Percentiles rank a stretch among this genome's conserved stretches.
phyloP scores from a whole-genome alignment of 2,797 vertebrate species.

The Gephyroberyx darwinii region DNA sequence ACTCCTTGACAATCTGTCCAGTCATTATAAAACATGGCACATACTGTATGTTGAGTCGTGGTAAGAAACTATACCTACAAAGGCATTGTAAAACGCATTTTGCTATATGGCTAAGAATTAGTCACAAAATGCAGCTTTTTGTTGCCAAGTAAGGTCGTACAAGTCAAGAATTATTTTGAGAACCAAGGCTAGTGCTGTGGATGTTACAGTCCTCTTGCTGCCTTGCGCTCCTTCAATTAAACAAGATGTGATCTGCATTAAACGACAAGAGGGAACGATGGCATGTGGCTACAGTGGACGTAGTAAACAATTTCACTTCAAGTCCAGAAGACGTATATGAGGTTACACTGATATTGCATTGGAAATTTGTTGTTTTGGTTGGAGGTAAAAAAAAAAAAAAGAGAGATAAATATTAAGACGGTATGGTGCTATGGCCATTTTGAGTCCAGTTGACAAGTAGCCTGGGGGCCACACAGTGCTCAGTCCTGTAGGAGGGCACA shows the following conservation, averaged over 20 bases:
- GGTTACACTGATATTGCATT: neutral
- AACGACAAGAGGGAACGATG: constrained; percentile 3
- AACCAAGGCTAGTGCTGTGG: neutral
- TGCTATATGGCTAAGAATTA: neutral
- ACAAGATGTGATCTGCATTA: constrained; percentile 38
- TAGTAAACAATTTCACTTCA: neutral
- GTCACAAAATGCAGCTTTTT: neutral
- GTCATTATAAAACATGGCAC: neutral
- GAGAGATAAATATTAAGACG: constrained; percentile 12
- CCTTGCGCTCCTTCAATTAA: constrained; percentile 2
- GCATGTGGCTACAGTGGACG: constrained; percentile 13
- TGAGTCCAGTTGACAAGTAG: constrained; percentile 33
- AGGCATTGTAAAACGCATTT: neutral
- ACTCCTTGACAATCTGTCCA: constrained; percentile 16
- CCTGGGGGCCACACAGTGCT: constrained; percentile 40
- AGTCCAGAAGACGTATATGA: neutral
- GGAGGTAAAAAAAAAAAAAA: neutral
- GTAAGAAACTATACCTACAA: neutral
- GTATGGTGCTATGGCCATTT: constrained; percentile 20
- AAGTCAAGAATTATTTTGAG: neutral
- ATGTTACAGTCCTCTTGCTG: neutral
- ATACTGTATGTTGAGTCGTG: neutral
- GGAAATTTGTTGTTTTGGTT: constrained; percentile 5
- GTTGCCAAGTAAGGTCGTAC: neutral
- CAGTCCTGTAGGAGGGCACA: constrained; percentile 26